Evolutionary conservation across 2,888 invertebrate species (phyloP).

Genomic region (Ophion slaviceki): DNA sequence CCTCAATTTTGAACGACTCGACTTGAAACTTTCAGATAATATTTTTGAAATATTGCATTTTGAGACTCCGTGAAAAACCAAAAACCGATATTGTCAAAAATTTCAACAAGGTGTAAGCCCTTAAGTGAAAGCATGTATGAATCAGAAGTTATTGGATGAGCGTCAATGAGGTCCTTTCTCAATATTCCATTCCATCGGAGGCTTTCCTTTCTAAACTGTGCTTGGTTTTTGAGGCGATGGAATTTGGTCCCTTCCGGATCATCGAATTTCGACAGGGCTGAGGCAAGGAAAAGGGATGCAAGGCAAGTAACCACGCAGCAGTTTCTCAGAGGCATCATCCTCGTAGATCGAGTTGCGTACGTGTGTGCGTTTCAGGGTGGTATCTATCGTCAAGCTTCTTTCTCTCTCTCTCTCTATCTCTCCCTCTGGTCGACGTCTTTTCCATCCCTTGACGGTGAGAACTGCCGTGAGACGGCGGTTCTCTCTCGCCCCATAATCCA

Average conservation of each 20-base stretch:
- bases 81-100: no score
- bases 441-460: conserved; percentile 31
- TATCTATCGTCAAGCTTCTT: conserved; percentile 36
- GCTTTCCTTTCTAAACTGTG: background rate
- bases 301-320: conserved; percentile 60
- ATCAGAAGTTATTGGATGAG: no score
- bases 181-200: conserved; percentile 14
- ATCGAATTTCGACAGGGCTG: conserved; percentile 72
- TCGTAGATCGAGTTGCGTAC: conserved; percentile 29
- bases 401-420: conserved; percentile 10
- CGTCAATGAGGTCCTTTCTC: background rate
- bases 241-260: conserved; percentile 66
- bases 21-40: no score
- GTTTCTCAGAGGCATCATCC: conserved; percentile 64
- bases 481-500: conserved; percentile 81
- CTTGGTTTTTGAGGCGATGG: conserved; percentile 45
- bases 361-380: conserved; percentile 41
- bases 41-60: no score
- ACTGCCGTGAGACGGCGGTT: conserved; percentile 73
- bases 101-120: no score
- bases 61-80: no score
- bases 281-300: conserved; percentile 44
- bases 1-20: no score
- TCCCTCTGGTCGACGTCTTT: conserved; percentile 12
- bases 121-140: no score